Evolutionary conservation across 37 sponge, comb jelly and placozoan species (phyloP), one percentile per base, ranked within the genome.

Genomic region (Chondrosia reniformis): DNA sequence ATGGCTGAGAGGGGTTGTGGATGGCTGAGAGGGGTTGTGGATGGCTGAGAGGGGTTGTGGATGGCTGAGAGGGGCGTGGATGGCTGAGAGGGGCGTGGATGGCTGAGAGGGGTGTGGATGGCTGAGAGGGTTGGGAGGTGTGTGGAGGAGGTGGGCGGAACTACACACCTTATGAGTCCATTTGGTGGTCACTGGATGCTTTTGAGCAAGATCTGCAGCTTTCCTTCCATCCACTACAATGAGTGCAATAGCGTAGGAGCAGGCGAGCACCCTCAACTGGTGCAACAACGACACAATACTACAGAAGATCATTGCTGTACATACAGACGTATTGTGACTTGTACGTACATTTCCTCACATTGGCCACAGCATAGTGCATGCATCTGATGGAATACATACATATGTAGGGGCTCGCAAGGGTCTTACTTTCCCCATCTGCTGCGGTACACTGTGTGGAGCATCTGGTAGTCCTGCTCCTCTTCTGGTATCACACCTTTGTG

Each of bases 171-270:
- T 33, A 28, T 54, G 63, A 30, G 87, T 73, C n/a, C 89, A 89
- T 33, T 56, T 78, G 21, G 74, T 64, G 8, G 88, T 87, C 66
- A 97, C 75, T 41, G 81, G 89, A 71, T 84, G 87, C 6, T 89
- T 79, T 21, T 41, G 5, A 76, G 94, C 80, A 39, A 97, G 75
- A 15, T 61, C 43, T 5, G 65, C 38, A 33, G 90, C 49, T 33
- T 74, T 78, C 17, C 80, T 57, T 24, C 89, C 81, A 54, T 88
- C 67, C 43, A 97, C 63, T 0, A 88, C 58, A 6, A 83, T 82
- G 21, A 86, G 45, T 12, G 94, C 87, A 1, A 97, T 74, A 32
- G 89, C 91, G 81, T 79, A 94, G 33, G 85, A 24, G 39, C 63
- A 43, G 30, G 85, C 75, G 33, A 97, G 49, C 43, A 38, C 34